phyloP scores from a whole-genome alignment of 2,888 invertebrate species.

The Drosophila paranaensis region DNA sequence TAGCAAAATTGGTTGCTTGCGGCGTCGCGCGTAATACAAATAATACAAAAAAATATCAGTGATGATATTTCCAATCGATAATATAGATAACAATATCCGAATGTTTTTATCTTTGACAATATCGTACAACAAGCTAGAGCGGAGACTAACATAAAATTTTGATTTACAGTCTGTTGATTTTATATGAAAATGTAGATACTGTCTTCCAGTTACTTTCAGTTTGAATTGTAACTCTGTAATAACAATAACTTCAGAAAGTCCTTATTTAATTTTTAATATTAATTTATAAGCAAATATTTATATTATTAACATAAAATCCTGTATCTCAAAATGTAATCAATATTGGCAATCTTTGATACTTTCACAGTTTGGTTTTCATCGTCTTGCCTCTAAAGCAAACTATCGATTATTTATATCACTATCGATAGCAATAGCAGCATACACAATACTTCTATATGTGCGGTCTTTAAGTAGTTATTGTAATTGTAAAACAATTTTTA shows the following conservation, averaged over 20 bases:
- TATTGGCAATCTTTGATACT: background rate
- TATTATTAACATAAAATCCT: background rate
- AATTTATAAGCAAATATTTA: background rate
- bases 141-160: too few species aligned
- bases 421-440: conserved; percentile 17
- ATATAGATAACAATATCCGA: background rate
- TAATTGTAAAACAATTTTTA: conserved; percentile 6
- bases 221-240: background rate
- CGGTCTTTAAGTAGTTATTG: conserved; percentile 5
- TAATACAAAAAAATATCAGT: background rate
- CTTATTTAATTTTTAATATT: background rate
- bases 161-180: too few species aligned
- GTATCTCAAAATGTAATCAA: background rate
- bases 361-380: background rate
- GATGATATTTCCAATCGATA: background rate
- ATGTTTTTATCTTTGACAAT: background rate
- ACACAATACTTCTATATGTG: conserved; percentile 25
- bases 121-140: background rate
- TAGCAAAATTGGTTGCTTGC: background rate
- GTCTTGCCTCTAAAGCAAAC: background rate
- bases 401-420: background rate
- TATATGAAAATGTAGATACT: too few species aligned
- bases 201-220: background rate
- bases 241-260: background rate
- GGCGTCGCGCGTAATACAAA: background rate